phyloP scores from a whole-genome alignment of 2,113 vertebrate genomes.

The Hylia prasina region DNA sequence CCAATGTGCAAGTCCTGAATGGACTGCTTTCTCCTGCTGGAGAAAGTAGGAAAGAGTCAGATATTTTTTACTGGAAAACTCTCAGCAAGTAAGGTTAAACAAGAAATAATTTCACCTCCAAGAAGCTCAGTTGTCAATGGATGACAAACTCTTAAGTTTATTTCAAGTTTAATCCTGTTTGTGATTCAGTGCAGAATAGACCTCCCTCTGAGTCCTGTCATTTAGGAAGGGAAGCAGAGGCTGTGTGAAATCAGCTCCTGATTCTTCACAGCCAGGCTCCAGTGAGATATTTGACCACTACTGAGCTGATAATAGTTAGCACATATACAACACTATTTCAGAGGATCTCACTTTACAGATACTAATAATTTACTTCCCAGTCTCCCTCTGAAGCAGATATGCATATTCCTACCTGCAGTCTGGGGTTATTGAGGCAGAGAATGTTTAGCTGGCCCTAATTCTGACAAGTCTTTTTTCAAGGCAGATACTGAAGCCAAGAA shows the following conservation, averaged over 20 bases:
- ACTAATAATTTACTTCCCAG: not conserved
- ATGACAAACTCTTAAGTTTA: not conserved
- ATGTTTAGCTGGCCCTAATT: not conserved
- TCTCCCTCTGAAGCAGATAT: not conserved
- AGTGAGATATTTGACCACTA: not conserved
- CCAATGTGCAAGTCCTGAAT: not conserved
- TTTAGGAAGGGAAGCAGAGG: not conserved
- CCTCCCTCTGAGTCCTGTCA: not conserved
- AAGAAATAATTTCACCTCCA: not conserved
- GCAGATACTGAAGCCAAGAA: not conserved
- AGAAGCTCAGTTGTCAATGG: not conserved
- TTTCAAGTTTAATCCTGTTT: not conserved
- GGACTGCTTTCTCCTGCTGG: no score
- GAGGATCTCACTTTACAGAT: not conserved
- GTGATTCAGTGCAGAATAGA: not conserved
- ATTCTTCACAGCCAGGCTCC: not conserved
- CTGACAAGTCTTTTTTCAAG: not conserved
- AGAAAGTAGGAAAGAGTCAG: not conserved
- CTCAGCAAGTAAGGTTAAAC: not conserved
- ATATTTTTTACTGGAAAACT: not conserved
- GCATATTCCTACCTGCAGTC: not conserved
- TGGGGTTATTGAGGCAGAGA: not conserved
- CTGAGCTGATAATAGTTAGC: slow-evolving; percentile 2
- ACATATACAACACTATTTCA: not conserved
- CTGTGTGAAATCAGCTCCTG: not conserved